These are phyloP conservation scores for Caloenas nicobarica DNA, from an alignment of 2,113 vertebrate species.

Conservation along the genomic window DNA sequence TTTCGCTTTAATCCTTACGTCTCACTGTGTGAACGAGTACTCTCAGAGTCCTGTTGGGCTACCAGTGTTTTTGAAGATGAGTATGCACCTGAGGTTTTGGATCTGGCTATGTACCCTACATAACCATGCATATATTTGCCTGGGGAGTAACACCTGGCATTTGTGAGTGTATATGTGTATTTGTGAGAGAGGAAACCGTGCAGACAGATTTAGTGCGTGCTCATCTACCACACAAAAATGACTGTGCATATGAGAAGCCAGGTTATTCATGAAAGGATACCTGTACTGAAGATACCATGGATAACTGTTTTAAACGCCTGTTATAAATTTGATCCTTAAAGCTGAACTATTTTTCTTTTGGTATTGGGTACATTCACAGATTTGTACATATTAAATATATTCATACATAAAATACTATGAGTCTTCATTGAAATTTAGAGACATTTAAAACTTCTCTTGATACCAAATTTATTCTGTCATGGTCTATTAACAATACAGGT, in stretches of 20 bases:
- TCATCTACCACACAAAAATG: background rate
- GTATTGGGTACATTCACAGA: background rate
- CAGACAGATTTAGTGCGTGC: background rate
- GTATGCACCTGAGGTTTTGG: background rate
- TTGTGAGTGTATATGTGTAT: background rate
- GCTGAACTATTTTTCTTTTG: background rate
- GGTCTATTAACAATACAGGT: background rate
- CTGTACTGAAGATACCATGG: background rate
- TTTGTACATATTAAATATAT: background rate
- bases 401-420: background rate
- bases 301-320: background rate
- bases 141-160: background rate
- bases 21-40: too few species aligned
- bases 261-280: background rate
- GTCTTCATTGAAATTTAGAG: background rate
- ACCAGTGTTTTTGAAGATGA: background rate
- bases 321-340: background rate
- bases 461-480: background rate
- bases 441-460: background rate
- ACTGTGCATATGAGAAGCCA: background rate
- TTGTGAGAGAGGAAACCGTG: background rate
- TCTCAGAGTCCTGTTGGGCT: background rate
- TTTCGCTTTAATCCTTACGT: background rate
- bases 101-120: background rate
- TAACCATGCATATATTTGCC: background rate